Evolutionary conservation across 2,797 vertebrate species (phyloP).

Genomic region (Bucorvus abyssinicus): DNA sequence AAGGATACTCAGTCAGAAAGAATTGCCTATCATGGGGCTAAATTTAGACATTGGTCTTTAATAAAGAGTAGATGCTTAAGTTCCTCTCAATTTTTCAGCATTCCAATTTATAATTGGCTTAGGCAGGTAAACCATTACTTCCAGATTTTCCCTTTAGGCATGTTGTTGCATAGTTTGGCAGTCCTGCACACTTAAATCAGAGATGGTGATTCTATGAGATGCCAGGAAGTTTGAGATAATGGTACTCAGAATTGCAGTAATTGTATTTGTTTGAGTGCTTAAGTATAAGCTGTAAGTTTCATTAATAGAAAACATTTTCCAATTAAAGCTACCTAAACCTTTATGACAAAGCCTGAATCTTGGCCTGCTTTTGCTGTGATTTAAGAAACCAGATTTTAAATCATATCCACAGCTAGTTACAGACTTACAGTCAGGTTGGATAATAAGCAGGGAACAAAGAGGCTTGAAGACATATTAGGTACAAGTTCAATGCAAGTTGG

Average conservation of each 20-base stretch:
- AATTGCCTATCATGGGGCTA: not conserved
- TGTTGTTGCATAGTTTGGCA: not conserved
- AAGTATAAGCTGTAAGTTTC: not conserved
- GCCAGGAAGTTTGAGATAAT: not conserved
- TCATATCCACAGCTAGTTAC: not conserved
- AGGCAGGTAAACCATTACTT: not conserved
- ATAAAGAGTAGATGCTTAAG: not conserved
- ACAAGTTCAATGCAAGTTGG: not conserved
- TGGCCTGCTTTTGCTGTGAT: not conserved
- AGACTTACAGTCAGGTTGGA: not conserved
- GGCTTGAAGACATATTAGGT: not conserved
- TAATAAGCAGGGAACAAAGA: not conserved
- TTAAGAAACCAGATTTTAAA: not conserved
- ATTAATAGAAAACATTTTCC: not conserved
- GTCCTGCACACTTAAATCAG: not conserved
- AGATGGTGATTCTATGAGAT: not conserved
- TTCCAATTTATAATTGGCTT: not conserved
- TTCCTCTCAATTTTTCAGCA: not conserved
- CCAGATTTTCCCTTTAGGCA: not conserved
- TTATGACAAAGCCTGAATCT: not conserved
- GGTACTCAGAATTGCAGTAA: not conserved
- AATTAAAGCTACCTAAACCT: not conserved
- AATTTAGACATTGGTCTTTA: not conserved
- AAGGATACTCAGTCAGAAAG: not conserved
- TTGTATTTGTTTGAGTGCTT: not conserved